Percentiles rank a stretch among this genome's conserved stretches.
Conservation (phyloP, 2,888 invertebrate genomes). For the Lycophotia porphyrea region DNA sequence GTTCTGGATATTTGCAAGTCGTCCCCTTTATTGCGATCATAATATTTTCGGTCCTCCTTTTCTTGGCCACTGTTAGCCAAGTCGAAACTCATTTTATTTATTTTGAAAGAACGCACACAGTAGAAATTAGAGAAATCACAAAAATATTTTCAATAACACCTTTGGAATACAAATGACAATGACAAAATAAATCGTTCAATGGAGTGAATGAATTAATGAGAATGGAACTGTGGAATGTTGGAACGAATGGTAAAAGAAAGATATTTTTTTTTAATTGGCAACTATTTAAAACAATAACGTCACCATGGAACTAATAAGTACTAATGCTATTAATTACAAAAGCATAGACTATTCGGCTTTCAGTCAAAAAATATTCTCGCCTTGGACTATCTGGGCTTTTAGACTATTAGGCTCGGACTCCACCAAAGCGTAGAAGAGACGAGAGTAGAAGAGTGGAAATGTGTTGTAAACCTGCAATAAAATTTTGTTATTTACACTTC, state of each 20-base stretch:
- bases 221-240: not conserved
- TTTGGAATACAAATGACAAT: constrained; percentile 66
- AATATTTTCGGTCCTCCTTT: constrained; percentile 89
- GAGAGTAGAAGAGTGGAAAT: not conserved
- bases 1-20: constrained; percentile 95
- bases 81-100: constrained; percentile 84
- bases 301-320: not conserved
- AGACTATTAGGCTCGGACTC: not conserved
- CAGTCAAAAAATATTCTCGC: not conserved
- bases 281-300: not conserved
- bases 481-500: not conserved
- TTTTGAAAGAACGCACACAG: constrained; percentile 28
- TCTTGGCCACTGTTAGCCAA: constrained; percentile 79
- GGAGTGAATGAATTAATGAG: constrained; percentile 24
- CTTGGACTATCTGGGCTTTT: not conserved
- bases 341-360: not conserved
- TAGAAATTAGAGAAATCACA: constrained; percentile 41
- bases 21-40: constrained; percentile 93
- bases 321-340: not conserved
- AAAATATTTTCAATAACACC: constrained; percentile 61
- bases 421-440: not conserved
- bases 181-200: constrained; percentile 58
- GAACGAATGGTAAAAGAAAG: constrained; percentile 12
- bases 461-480: not conserved
- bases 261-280: not conserved